Base-by-base conservation (phyloP, 2,888 invertebrate species). In the Tortrix viridana region DNA sequence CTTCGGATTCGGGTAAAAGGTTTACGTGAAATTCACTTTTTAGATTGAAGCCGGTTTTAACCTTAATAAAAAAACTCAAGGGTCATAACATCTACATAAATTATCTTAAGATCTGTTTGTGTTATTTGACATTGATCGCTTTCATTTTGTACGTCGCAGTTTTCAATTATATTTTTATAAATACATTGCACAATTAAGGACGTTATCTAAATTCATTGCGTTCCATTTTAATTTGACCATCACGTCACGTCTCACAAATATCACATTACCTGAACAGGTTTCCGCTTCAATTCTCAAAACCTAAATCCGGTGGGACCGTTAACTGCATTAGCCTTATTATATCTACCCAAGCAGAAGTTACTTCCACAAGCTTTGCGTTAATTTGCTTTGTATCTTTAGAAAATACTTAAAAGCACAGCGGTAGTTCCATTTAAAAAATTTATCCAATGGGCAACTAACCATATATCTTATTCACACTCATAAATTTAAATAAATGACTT, bases 231-330 rank as follows among this genome's bases (percentile, higher is more conserved):
- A 9, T 26, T 23, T 20, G 37, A 2, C 19, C n/a, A 44, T 14
- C 22, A 19, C 41, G 20, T 47, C 37, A 56, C 37, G 55, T 56
- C n/a, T 56, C 46, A 6, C 32, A 47, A n/a, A 38, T 53, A 53
- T 53, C 20, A 53, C 38, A 41, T 53, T 53, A 22, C 41, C 44
- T 37, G 37, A 61, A 49, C 61, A 56, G 55, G 61, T 61, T 59
- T 56, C 61, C 49, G 61, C 44, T 32, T 37, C 44, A 49, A 22
- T 61, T 56, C 49, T 62, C 57, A 57, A 57, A 57, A 62, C 62
- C 57, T 62, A 62, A 62, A 62, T 60, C 52, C 56, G 57, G 46
- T 57, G 37, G 38, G 20, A 55, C 57, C 62, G 57, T 62, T 62
- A 62, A 16, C 37, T 50, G 47, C 57, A 59, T 60, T 62, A 62